Evolutionary conservation across 2,113 vertebrate genomes (phyloP).

Genomic region (Catagonus wagneri): DNA sequence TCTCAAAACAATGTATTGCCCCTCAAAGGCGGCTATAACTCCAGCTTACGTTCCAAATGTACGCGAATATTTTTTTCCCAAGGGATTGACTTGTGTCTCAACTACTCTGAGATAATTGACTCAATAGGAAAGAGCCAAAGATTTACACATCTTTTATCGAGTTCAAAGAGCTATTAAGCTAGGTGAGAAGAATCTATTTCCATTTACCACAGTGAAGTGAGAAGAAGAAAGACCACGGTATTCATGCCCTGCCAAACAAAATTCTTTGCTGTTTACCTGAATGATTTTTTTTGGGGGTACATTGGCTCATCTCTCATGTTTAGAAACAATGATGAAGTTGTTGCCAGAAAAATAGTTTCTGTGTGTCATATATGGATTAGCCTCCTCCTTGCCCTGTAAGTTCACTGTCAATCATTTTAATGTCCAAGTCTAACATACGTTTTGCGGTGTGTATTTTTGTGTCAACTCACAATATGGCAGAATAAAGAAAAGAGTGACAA

Average conservation of each 20-base stretch:
- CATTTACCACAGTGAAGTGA: conserved; percentile 42
- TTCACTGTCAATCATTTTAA: conserved; percentile 76
- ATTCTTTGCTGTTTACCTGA: conserved; percentile 80
- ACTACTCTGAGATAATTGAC: conserved; percentile 53
- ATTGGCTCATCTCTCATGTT: conserved; percentile 81
- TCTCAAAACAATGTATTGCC: conserved; percentile 48
- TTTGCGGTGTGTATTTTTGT: conserved; percentile 53
- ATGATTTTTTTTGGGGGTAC: conserved; percentile 79
- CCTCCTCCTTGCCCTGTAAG: conserved; percentile 70
- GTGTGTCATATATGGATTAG: conserved; percentile 71
- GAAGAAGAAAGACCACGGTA: conserved; percentile 61
- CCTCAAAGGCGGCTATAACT: not conserved
- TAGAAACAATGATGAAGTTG: conserved; percentile 82
- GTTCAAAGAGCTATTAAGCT: conserved; percentile 78
- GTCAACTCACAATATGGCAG: conserved; percentile 69
- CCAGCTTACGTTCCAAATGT: conserved; percentile 15
- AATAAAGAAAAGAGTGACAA: conserved; percentile 66
- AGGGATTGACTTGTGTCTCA: conserved; percentile 10
- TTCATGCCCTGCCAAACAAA: conserved; percentile 75
- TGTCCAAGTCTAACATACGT: conserved; percentile 51
- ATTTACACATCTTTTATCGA: conserved; percentile 58
- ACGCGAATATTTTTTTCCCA: not conserved
- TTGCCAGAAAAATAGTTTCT: conserved; percentile 80
- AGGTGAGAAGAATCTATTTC: conserved; percentile 41
- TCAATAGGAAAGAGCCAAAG: conserved; percentile 62